A percentile compares a stretch with the other conserved stretches of the same genome.
These are phyloP conservation scores for Sebastolobus alascanus DNA, from an alignment of 2,797 vertebrate genomes.

Conservation along the genomic window DNA sequence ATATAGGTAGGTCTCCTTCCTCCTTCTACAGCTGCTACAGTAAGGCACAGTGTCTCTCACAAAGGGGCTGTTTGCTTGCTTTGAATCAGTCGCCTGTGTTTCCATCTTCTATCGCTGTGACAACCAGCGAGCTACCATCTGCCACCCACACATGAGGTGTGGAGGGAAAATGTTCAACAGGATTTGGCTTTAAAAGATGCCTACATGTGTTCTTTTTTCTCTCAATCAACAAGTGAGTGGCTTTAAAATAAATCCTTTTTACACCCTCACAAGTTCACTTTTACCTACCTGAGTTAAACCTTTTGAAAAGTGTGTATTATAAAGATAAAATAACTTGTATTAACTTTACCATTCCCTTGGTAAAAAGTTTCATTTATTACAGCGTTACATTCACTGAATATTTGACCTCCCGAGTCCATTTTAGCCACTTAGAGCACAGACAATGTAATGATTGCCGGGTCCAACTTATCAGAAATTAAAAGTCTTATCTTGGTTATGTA, in stretches of 20 bases:
- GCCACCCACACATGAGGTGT: conserved; percentile 65
- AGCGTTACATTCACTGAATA: conserved; percentile 33
- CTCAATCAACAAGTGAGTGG: conserved; percentile 38
- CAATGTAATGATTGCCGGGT: conserved; percentile 63
- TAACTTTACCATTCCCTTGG: conserved; percentile 25
- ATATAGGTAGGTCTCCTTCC: conserved; percentile 2
- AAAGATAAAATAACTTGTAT: conserved; percentile 35
- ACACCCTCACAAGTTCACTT: neutral
- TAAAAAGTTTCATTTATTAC: conserved; percentile 58
- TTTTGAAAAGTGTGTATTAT: conserved; percentile 22
- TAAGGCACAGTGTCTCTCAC: conserved; percentile 28
- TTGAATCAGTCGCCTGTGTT: conserved; percentile 64
- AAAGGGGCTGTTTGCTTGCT: conserved; percentile 53
- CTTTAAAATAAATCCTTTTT: conserved; percentile 19
- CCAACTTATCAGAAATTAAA: conserved; percentile 76
- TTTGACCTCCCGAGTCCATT: conserved; percentile 69
- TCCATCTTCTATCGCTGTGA: conserved; percentile 65
- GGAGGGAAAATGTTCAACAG: conserved; percentile 53
- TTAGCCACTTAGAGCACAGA: conserved; percentile 55
- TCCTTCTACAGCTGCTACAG: conserved; percentile 29
- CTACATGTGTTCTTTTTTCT: conserved; percentile 27
- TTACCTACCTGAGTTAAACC: neutral
- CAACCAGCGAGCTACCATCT: conserved; percentile 69
- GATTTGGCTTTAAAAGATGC: conserved; percentile 44
- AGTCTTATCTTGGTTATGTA: conserved; percentile 73